phyloP scores from a whole-genome alignment of 1,140 invertebrate species.

The Drosophila biarmipes region DNA sequence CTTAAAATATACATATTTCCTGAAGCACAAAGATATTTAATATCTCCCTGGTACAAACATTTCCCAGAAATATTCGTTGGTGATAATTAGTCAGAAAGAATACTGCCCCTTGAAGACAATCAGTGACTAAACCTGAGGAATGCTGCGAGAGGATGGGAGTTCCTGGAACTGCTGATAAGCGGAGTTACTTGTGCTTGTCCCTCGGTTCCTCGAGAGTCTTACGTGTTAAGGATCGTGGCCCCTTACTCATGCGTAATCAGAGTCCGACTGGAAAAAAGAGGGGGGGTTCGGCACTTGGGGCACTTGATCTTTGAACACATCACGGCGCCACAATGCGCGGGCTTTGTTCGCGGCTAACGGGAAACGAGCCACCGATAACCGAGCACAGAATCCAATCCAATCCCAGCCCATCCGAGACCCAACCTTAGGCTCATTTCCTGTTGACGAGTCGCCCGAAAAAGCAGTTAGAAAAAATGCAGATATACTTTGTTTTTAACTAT shows the following conservation, averaged over 20 bases:
- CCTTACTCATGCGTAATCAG: constrained; percentile 47
- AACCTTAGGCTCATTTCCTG: constrained; percentile 69
- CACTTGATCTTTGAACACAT: constrained; percentile 56
- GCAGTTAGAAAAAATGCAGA: background rate
- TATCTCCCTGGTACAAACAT: background rate
- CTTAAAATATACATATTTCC: no score
- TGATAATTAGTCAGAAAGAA: background rate
- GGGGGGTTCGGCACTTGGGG: background rate
- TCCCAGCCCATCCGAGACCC: constrained; percentile 3
- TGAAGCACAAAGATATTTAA: no score
- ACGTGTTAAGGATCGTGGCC: constrained; percentile 50
- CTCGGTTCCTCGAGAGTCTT: background rate
- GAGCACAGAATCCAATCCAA: constrained; percentile 38
- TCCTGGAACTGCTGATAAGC: constrained; percentile 23
- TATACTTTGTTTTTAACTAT: background rate
- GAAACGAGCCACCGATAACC: constrained; percentile 66
- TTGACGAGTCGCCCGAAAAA: constrained; percentile 49
- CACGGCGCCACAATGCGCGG: constrained; percentile 52
- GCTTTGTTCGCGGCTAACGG: constrained; percentile 67
- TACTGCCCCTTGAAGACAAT: background rate
- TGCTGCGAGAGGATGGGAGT: constrained; percentile 24
- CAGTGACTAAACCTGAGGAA: constrained; percentile 27
- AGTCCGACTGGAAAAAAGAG: background rate
- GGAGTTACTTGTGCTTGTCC: constrained; percentile 6
- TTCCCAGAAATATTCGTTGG: background rate